Base-by-base conservation (phyloP, 1,140 invertebrate species). In the Eciton burchellii region DNA sequence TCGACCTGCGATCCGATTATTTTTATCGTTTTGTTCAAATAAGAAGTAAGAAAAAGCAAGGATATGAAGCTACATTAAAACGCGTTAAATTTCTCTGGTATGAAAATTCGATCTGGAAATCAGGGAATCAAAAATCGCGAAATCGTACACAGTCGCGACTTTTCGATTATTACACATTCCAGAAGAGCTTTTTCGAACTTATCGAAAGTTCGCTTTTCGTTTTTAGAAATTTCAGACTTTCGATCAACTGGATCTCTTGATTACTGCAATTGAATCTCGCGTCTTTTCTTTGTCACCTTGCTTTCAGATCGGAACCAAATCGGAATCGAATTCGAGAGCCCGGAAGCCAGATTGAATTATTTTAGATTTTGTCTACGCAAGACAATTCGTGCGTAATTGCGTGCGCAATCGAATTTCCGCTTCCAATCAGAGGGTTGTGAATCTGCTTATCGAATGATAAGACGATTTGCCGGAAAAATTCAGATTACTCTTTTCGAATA, bases 301-400 rank as follows among this genome's bases (percentile, higher is more conserved):
- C 57, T 70, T 70, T 70, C 11, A 24, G 1, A 14, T n/a, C n/a
- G n/a, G n/a, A 43, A 71, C 9, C n/a, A 72, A 21, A 72, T n/a
- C n/a, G n/a, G n/a, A n/a, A 35, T 35, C 35, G 6, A 35, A 35
- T 35, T 35, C 35, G 35, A 35, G 6, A 35, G 35, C 35, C 35
- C 35, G 35, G 6, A 35, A 35, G 35, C 35, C 2, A 35, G 11
- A 43, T 21, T 73, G 6, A 59, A 43, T 49, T 12, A 54, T 29
- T 29, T 0, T 60, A 35, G 35, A 35, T 35, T 45, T 43, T 43
- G 3, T 14, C 19, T 12, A 2, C 26, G 14, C 16, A 35, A n/a
- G 26, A 24, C 24, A 19, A 57, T 56, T 4, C 19, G 12, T 19
- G 26, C 26, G 29, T 59, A 1, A 14, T 35, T 35, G 3, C 29